Percentiles rank a stretch among this genome's conserved stretches.
phyloP scores from a whole-genome alignment of 2,113 vertebrate genomes.

The Cyanoliseus patagonus region DNA sequence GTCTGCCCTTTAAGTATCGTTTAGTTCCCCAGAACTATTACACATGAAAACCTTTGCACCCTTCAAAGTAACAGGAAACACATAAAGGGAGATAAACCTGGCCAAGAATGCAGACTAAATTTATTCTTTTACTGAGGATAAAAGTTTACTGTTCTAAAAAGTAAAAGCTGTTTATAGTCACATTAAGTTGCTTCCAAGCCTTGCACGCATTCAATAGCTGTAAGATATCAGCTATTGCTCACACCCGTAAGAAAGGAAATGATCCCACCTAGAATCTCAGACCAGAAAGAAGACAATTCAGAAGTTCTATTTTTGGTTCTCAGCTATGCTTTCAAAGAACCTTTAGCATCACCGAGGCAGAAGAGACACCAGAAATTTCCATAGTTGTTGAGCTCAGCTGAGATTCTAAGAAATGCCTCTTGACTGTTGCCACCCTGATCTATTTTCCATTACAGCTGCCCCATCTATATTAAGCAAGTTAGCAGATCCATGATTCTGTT shows the following conservation, averaged over 20 bases:
- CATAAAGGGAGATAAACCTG: conserved; percentile 46
- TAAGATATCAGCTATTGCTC: conserved; percentile 15
- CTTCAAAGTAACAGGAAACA: conserved; percentile 61
- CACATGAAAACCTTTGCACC: conserved; percentile 11
- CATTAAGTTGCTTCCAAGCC: conserved; percentile 6
- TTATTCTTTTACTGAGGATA: conserved; percentile 23
- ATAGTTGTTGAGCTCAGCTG: background rate
- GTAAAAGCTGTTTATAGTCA: conserved; percentile 41
- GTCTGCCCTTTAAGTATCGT: background rate
- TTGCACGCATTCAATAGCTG: background rate
- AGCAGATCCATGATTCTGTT: rapidly evolving
- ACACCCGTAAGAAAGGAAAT: conserved; percentile 10
- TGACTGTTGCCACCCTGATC: background rate
- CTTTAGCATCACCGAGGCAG: background rate
- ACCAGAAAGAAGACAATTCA: background rate
- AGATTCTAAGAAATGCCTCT: background rate
- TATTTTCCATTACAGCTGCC: background rate
- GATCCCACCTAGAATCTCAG: conserved; percentile 19
- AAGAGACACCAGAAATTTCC: background rate
- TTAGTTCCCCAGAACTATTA: background rate
- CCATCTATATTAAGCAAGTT: background rate
- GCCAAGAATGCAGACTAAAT: conserved; percentile 14
- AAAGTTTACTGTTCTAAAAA: conserved; percentile 42
- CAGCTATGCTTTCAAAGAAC: conserved; percentile 46
- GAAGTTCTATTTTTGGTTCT: background rate